Evolutionary conservation across 2,113 vertebrate species (phyloP).

Genomic region (Tiliqua scincoides): DNA sequence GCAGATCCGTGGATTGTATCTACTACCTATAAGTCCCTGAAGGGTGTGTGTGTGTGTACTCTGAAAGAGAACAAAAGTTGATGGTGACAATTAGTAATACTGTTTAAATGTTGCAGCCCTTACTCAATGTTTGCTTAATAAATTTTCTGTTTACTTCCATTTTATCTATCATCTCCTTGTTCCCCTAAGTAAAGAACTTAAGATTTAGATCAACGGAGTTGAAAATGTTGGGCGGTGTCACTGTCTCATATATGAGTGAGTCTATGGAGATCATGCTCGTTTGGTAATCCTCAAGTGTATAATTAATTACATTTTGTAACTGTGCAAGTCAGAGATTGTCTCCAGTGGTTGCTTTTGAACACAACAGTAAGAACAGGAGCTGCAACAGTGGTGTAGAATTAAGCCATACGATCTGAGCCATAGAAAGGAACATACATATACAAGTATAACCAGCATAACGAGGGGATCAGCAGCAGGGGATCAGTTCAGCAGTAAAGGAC

Average conservation of each 20-base stretch:
- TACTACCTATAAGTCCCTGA: neutral
- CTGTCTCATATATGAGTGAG: neutral
- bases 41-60: conserved; percentile 8
- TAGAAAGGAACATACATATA: too few relatives aligned
- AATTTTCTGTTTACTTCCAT: neutral
- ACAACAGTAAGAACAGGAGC: too few relatives aligned
- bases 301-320: neutral
- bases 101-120: neutral
- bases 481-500: neutral
- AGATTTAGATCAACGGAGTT: neutral
- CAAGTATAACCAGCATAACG: neutral
- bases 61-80: neutral
- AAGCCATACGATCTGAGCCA: neutral
- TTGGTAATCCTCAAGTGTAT: neutral
- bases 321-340: neutral
- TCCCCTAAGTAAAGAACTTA: neutral
- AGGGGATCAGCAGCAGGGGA: neutral
- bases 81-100: neutral
- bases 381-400: neutral
- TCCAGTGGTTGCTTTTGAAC: neutral
- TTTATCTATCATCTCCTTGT: neutral
- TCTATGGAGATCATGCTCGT: neutral
- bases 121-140: conserved; percentile 12
- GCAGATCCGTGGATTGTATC: neutral
- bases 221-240: neutral